A percentile compares a stretch with the other conserved stretches of the same genome.
phyloP scores from a whole-genome alignment of 92 coral and sea anemone species.

The Epizoanthus illoricatus region DNA sequence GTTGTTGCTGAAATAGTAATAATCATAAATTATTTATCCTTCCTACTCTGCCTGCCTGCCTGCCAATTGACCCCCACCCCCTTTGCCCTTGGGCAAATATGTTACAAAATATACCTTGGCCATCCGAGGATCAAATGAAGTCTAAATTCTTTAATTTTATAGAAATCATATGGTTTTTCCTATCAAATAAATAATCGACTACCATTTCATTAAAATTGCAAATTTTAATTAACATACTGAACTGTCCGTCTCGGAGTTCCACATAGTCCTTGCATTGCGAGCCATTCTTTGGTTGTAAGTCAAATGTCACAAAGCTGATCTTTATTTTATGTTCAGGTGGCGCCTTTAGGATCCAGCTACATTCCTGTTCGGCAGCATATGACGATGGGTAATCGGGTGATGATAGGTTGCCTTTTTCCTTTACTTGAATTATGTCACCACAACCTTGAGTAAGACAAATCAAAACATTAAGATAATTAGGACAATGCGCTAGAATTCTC shows the following conservation, averaged over 20 bases:
- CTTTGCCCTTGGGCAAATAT: no score
- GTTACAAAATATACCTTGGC: no score
- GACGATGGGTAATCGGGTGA: constrained; percentile 70
- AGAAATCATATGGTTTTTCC: no score
- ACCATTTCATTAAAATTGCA: no score
- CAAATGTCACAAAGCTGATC: constrained; percentile 45
- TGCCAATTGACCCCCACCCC: neutral
- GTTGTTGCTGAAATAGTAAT: neutral
- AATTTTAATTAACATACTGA: constrained; percentile 44
- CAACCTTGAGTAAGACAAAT: constrained; percentile 54
- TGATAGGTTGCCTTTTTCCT: constrained; percentile 33
- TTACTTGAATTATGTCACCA: constrained; percentile 59
- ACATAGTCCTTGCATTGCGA: constrained; percentile 64
- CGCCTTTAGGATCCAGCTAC: constrained; percentile 68
- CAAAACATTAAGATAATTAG: no score
- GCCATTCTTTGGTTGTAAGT: constrained; percentile 50
- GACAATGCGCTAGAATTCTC: no score
- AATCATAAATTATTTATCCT: neutral
- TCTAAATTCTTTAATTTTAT: no score
- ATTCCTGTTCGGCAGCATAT: constrained; percentile 54
- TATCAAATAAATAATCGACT: no score
- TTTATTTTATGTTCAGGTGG: constrained; percentile 46
- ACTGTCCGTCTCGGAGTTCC: constrained; percentile 72
- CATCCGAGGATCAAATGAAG: no score
- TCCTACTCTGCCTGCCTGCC: neutral